Evolutionary conservation across 2,797 vertebrate genomes (phyloP).

Genomic region (Tiaroga cobitis): DNA sequence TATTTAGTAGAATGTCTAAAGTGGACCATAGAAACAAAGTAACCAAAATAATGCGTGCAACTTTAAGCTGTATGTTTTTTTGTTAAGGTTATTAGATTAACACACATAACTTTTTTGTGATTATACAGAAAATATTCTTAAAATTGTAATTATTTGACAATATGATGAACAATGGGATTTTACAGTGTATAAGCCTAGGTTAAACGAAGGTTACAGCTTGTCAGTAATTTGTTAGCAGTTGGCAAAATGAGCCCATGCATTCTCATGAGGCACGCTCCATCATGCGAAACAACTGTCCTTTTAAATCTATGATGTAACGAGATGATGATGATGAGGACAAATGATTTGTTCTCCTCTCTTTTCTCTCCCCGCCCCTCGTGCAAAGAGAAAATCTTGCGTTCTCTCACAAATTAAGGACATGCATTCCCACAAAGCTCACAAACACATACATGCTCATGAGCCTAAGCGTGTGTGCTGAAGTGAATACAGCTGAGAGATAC

Average conservation of each 20-base stretch:
- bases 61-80: background rate
- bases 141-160: background rate
- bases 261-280: slow-evolving; percentile 18
- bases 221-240: slow-evolving; percentile 11
- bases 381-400: slow-evolving; percentile 1
- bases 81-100: background rate
- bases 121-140: background rate
- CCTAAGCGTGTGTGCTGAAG: background rate
- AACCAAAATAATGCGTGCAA: background rate
- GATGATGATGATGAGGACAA: slow-evolving; percentile 30
- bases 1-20: background rate
- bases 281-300: slow-evolving; percentile 18
- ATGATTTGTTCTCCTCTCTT: slow-evolving; percentile 3
- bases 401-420: slow-evolving; percentile 16
- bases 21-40: background rate
- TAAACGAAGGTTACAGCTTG: slow-evolving; percentile 13
- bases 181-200: background rate
- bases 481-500: slow-evolving; percentile 36
- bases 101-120: background rate
- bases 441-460: background rate
- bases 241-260: slow-evolving; percentile 1
- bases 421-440: background rate
- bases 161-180: background rate
- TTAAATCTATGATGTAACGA: slow-evolving; percentile 20
- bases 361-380: background rate